Base-by-base conservation (phyloP, 1,140 invertebrate species). In the Halictus rubicundus region DNA sequence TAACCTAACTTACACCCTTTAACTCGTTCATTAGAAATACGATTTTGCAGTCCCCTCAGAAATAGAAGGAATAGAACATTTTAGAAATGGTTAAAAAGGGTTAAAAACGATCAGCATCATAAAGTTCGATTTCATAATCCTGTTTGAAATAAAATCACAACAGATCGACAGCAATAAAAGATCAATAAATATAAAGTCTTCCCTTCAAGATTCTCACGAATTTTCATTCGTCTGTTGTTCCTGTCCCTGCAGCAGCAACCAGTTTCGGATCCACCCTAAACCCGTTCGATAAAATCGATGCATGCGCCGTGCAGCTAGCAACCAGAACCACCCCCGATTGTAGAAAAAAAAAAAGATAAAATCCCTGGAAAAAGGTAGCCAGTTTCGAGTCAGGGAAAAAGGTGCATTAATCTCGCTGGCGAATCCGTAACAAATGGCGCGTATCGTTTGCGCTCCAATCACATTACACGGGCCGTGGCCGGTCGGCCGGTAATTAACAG, bases 401-500 rank as follows among this genome's bases (percentile, higher is more conserved):
- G 70, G 63, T 52, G 42, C 76, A 74, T 79, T 79, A 79, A 79
- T 73, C 78, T 74, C 39, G 63, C 2, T 1, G 3, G 78, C 73
- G 78, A 76, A 68, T 76, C 57, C 65, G 73, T 78, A 80, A 80
- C 73, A 69, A 76, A 80, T 73, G 70, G 78, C 54, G 64, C 78
- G 78, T 76, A 84, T 84, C 83, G 78, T 84, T 84, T 84, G 84
- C 74, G 68, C 64, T 79, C 79, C 84, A 77, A 87, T 87, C 85
- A 86, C 84, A 87, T 87, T 87, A 87, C 81, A 86, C 59, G 52
- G 32, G 71, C 57, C 66, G 60, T 69, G 72, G 75, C 72, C 65
- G 79, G 71, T 80, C 70, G 79, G 10, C 83, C 81, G 78, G 87
- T 91, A 92, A 93, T 92, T 92, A 93, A 90, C 88, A 89, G 91